Conservation (phyloP, 2,113 vertebrate genomes). For the Microtus ochrogaster region DNA sequence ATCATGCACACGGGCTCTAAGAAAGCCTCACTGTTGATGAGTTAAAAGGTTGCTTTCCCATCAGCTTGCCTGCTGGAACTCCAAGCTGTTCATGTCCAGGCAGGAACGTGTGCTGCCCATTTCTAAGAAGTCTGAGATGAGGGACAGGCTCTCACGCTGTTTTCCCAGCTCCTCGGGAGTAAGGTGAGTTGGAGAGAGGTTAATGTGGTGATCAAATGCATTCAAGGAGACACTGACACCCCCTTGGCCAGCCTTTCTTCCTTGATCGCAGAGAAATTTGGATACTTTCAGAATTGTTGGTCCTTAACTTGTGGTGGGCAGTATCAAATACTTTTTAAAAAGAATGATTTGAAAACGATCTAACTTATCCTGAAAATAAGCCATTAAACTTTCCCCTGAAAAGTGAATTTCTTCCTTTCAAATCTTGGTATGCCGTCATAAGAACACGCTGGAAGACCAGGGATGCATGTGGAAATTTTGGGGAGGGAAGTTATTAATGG, state of each 20-base stretch:
- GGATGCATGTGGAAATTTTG: neutral
- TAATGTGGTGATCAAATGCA: neutral
- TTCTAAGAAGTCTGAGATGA: slow-evolving; percentile 64
- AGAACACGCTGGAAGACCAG: neutral
- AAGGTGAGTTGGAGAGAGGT: neutral
- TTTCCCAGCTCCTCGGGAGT: slow-evolving; percentile 1
- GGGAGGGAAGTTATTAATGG: neutral
- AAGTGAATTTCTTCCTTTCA: neutral
- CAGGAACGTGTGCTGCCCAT: slow-evolving; percentile 54
- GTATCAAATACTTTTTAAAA: slow-evolving; percentile 7
- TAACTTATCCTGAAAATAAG: neutral
- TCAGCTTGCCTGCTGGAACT: slow-evolving; percentile 68
- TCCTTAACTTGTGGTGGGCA: neutral
- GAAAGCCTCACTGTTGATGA: slow-evolving; percentile 69
- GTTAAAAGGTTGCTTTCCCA: slow-evolving; percentile 77
- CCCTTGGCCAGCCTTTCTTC: neutral
- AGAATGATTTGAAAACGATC: neutral
- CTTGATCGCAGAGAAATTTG: neutral
- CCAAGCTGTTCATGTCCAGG: slow-evolving; percentile 42
- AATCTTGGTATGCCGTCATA: neutral
- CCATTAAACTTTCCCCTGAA: neutral
- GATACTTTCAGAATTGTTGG: slow-evolving; percentile 34
- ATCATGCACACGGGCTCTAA: slow-evolving; percentile 55
- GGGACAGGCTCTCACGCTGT: neutral
- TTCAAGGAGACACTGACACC: neutral